Percentiles rank a stretch among this genome's conserved stretches.
These are phyloP conservation scores for Parnassius orleans DNA, from an alignment of 2,888 invertebrate genomes.

Conservation along the genomic window DNA sequence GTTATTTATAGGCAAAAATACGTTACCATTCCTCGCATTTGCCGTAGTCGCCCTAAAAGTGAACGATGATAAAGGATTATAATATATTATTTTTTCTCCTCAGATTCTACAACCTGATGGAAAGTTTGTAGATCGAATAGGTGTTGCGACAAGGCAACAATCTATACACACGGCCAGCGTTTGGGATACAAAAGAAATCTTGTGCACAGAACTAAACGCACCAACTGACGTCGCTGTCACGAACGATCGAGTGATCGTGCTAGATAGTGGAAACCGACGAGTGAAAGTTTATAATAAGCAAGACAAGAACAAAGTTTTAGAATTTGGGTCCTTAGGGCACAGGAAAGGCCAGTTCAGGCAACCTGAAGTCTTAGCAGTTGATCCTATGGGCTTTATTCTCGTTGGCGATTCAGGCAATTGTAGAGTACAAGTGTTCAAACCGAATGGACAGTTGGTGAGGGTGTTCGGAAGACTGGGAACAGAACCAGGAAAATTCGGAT, in stretches of 20 bases:
- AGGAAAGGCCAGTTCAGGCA: constrained; percentile 86
- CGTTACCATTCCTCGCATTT: neutral
- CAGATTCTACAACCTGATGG: constrained; percentile 81
- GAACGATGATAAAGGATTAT: neutral
- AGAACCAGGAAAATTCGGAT: constrained; percentile 80
- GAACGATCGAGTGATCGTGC: constrained; percentile 75
- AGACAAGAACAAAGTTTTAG: constrained; percentile 77
- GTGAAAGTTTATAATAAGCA: constrained; percentile 81
- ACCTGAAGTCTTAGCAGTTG: constrained; percentile 87
- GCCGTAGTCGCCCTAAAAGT: no score
- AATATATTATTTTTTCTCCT: constrained; percentile 6
- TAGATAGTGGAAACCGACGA: constrained; percentile 87
- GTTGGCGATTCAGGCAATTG: constrained; percentile 91
- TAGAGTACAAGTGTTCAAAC: constrained; percentile 87
- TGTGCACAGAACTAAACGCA: constrained; percentile 83
- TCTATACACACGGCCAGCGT: constrained; percentile 48
- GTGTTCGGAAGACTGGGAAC: constrained; percentile 81
- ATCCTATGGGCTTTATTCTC: constrained; percentile 86
- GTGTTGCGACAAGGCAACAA: constrained; percentile 66
- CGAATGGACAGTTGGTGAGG: constrained; percentile 84
- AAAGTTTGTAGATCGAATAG: constrained; percentile 82
- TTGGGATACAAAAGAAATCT: constrained; percentile 57
- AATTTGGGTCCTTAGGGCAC: constrained; percentile 85
- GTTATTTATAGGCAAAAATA: no score
- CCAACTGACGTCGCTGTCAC: constrained; percentile 86